Evolutionary conservation across 2,797 vertebrate species (phyloP), one percentile per base, ranked within the genome.

Genomic region (Urosaurus nigricauda): DNA sequence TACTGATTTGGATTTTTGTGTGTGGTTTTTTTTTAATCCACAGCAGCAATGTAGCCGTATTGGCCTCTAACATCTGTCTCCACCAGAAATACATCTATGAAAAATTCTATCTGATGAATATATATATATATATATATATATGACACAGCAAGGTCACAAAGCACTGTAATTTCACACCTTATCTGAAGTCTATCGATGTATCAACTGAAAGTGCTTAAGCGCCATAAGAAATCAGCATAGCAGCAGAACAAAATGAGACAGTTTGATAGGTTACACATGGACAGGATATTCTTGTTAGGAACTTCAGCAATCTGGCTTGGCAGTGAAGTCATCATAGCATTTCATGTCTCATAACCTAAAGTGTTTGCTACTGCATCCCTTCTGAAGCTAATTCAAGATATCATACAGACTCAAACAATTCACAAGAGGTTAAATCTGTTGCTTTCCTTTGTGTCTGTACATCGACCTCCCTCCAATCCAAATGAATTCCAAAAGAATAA

Each of bases 401-500:
- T 85, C 71, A 75, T 63, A 9, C 11, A 86, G 87, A 29, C 60
- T 88, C 74, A 88, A 91, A 63, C 2, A 29, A 56, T 53, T 89
- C 79, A 77, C 0, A 2, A 74, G 19, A 19, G n/a, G 58, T 1
- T 0, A 65, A 26, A 11, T 47, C 79, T 87, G 80, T 87, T 29
- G 51, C 60, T 79, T 65, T 37, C 47, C 74, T n/a, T 1, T 40
- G 24, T n/a, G 3, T 78, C 74, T 63, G 78, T 70, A n/a, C 43
- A 87, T 24, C 16, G 6, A 60, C 71, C 24, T 82, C 81, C 87
- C 35, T 40, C 32, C 71, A 13, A 24, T 40, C 32, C 71, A 13
- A 24, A 74, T 88, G 35, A 80, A 79, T 85, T 75, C 2, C 83
- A 79, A 81, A 6, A 65, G 32, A 75, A 65, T 51, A 37, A 26